Conservation (phyloP, 2,113 vertebrate species). For the Mobula birostris region DNA sequence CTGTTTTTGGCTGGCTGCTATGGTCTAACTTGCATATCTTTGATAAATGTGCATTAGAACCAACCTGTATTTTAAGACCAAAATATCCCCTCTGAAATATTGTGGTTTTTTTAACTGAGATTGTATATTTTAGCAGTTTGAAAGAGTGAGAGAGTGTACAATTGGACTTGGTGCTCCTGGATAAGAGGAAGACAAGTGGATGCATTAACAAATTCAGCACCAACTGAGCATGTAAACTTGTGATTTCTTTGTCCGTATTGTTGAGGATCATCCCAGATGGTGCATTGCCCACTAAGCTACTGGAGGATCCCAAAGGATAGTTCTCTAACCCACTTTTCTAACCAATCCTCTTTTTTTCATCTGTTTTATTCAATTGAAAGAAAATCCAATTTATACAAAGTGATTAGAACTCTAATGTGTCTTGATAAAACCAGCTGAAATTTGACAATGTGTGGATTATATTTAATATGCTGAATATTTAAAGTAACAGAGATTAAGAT, state of each 20-base stretch:
- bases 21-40: not conserved
- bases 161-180: not conserved
- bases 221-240: not conserved
- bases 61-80: not conserved
- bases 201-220: not conserved
- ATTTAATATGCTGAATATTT: not conserved
- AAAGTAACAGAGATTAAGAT: slow-evolving; percentile 8
- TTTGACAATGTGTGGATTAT: slow-evolving; percentile 8
- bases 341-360: not conserved
- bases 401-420: slow-evolving; percentile 30
- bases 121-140: not conserved
- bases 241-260: not conserved
- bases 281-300: not conserved
- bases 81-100: not conserved
- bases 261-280: not conserved
- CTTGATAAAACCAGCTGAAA: slow-evolving; percentile 3
- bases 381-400: slow-evolving; percentile 15
- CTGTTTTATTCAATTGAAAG: slow-evolving; percentile 14
- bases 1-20: not conserved
- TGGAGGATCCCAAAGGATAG: slow-evolving; percentile 1
- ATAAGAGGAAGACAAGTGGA: not conserved
- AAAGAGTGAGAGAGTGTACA: not conserved
- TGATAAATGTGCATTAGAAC: no score
- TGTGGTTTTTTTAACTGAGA: not conserved
- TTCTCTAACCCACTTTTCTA: not conserved